Conservation (phyloP, 2,113 vertebrate species). For the Erythrocercus mccallii region DNA sequence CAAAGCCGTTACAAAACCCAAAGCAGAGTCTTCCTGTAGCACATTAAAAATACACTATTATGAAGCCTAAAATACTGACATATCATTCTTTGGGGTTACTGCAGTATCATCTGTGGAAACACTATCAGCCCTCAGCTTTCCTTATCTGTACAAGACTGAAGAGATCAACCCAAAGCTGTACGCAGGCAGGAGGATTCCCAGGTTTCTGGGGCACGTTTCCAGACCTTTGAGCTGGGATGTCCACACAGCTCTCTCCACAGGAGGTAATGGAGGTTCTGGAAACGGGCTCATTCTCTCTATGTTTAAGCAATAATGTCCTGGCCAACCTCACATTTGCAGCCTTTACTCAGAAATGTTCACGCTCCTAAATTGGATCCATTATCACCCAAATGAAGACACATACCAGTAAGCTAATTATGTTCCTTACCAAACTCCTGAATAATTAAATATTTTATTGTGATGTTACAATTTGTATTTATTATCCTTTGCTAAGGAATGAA, state of each 20-base stretch:
- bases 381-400: slow-evolving; percentile 63
- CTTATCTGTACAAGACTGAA: neutral
- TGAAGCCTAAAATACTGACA: neutral
- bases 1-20: neutral
- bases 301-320: neutral
- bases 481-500: slow-evolving; percentile 66
- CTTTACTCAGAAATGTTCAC: neutral
- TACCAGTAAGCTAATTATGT: slow-evolving; percentile 65
- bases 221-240: neutral
- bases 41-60: neutral
- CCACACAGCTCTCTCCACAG: neutral
- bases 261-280: neutral
- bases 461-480: slow-evolving; percentile 77
- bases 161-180: neutral
- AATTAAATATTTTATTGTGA: slow-evolving; percentile 79
- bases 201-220: fast-evolving
- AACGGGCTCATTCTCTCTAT: neutral
- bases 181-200: neutral
- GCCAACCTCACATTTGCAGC: neutral
- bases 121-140: neutral
- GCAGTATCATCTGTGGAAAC: neutral
- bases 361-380: slow-evolving; percentile 43
- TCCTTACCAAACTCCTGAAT: slow-evolving; percentile 67
- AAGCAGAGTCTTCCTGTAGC: neutral
- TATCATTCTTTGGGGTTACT: neutral